A percentile compares a stretch with the other conserved stretches of the same genome.
phyloP scores from a whole-genome alignment of 2,888 invertebrate species.

The Drosophila tanythrix region DNA sequence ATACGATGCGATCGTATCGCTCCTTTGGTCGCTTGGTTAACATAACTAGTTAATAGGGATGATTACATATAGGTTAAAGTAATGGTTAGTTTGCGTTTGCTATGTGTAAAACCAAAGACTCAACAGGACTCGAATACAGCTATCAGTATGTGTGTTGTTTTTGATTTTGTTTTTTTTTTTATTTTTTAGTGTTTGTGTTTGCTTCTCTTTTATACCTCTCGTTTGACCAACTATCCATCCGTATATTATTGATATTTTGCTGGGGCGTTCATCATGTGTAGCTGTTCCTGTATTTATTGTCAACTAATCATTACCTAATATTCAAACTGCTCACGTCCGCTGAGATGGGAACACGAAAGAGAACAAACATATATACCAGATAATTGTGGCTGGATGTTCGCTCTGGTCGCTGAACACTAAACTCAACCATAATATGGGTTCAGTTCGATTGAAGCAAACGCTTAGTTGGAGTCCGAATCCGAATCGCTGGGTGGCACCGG shows the following conservation, averaged over 20 bases:
- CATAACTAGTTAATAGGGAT: conserved; percentile 26
- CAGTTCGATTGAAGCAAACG: conserved; percentile 15
- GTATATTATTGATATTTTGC: conserved; percentile 17
- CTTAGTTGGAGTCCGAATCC: conserved; percentile 87
- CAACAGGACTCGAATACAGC: conserved; percentile 29
- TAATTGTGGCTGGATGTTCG: conserved; percentile 14
- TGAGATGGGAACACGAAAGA: conserved; percentile 30
- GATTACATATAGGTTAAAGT: conserved; percentile 28
- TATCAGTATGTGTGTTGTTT: background rate
- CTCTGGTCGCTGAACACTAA: conserved; percentile 6
- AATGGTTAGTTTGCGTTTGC: conserved; percentile 22
- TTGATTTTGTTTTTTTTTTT: background rate
- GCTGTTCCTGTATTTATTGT: conserved; percentile 64
- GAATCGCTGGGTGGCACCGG: conserved; percentile 86
- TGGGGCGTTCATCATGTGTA: conserved; percentile 23
- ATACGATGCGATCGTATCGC: conserved; percentile 29
- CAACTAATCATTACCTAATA: conserved; percentile 69
- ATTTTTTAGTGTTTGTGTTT: background rate
- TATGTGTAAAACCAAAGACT: conserved; percentile 26
- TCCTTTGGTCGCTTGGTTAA: conserved; percentile 50
- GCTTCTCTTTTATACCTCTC: conserved; percentile 5
- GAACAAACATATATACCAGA: conserved; percentile 17
- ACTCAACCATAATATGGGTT: conserved; percentile 3
- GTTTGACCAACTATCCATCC: conserved; percentile 12
- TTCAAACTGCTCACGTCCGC: conserved; percentile 28